Evolutionary conservation across 1,140 invertebrate genomes (phyloP).

Genomic region (Euura lappo): DNA sequence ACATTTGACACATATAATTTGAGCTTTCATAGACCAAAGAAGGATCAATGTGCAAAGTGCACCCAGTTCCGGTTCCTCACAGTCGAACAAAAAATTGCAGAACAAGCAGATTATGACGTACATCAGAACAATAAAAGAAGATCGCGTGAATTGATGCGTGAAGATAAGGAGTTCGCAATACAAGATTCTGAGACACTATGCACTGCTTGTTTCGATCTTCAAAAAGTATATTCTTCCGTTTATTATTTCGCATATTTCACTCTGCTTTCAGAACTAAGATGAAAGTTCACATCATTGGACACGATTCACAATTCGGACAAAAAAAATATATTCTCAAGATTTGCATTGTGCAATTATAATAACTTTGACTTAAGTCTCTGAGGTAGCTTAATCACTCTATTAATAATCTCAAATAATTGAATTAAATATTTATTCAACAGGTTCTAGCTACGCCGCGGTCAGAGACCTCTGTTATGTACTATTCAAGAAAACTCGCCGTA

Average conservation of each 20-base stretch:
- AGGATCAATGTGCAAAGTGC: slow-evolving; percentile 20
- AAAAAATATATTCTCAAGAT: background rate
- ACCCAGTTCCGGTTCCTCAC: slow-evolving; percentile 17
- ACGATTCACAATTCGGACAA: background rate
- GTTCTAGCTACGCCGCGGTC: slow-evolving; percentile 23
- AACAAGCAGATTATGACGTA: slow-evolving; percentile 10
- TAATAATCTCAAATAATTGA: background rate
- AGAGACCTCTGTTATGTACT: slow-evolving; percentile 37
- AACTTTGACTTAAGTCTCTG: background rate
- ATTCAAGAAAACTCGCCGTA: slow-evolving; percentile 52
- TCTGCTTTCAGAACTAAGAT: background rate
- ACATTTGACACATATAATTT: slow-evolving; percentile 14
- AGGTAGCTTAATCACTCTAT: background rate
- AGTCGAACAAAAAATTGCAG: slow-evolving; percentile 14
- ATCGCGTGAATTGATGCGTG: slow-evolving; percentile 17
- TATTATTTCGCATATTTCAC: background rate
- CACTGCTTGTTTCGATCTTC: slow-evolving; percentile 26
- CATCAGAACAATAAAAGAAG: slow-evolving; percentile 16
- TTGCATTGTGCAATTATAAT: background rate
- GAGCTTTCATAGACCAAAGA: slow-evolving; percentile 15
- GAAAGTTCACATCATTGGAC: background rate
- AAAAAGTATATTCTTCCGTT: slow-evolving; percentile 21
- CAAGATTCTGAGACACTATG: background rate
- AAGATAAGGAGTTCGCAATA: slow-evolving; percentile 19
- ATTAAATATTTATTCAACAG: background rate